Evolutionary conservation across 2,113 vertebrate species (phyloP).

Genomic region (Camelus bactrianus): DNA sequence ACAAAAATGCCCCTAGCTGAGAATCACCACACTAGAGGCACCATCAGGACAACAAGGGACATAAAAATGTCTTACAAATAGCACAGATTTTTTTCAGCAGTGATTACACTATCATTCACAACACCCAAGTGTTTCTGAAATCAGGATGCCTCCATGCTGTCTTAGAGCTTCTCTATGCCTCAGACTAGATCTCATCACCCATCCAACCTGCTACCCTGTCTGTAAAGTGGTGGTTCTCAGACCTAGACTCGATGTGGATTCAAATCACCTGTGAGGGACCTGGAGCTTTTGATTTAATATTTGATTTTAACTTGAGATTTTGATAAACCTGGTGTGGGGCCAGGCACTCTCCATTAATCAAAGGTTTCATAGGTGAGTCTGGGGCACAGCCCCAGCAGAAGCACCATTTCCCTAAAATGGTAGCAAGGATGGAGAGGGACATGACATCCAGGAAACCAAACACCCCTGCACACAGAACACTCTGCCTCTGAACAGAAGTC

Average conservation of each 20-base stretch:
- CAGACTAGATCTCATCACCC: neutral
- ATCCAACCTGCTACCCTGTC: neutral
- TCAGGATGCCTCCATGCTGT: neutral
- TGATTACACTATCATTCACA: neutral
- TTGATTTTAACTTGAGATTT: too few species aligned
- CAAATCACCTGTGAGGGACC: neutral
- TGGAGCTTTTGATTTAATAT: neutral
- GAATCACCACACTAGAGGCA: neutral
- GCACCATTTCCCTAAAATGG: neutral
- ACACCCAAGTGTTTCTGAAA: neutral
- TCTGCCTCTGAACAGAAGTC: neutral
- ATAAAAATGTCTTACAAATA: neutral
- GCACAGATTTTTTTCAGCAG: neutral
- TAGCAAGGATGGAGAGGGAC: neutral
- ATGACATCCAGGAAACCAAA: neutral
- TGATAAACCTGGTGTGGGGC: neutral
- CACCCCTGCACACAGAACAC: neutral
- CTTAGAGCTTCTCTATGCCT: neutral
- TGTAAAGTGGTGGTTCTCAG: neutral
- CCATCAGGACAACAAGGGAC: neutral
- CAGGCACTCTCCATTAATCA: neutral
- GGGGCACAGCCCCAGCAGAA: neutral
- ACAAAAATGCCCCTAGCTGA: neutral
- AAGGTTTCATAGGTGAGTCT: neutral
- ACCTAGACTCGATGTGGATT: neutral